Evolutionary conservation across 2,113 vertebrate genomes (phyloP), one percentile per base, ranked within the genome.

Genomic region (Anhinga rufa): DNA sequence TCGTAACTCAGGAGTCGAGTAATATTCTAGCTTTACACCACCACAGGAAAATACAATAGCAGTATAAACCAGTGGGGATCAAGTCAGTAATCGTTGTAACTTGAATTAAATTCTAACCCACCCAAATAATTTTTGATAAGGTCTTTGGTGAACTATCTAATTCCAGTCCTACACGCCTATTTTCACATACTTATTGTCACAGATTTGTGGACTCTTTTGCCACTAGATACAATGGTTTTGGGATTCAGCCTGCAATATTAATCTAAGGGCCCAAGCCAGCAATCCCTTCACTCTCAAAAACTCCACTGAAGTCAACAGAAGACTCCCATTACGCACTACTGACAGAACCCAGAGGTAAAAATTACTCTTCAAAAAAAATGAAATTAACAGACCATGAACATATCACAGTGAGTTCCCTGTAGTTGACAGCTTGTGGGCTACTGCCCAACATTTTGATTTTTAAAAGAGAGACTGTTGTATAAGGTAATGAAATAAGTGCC

Each of bases 331-430:
- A 92, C 11, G 4, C 78, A 77, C 42, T 24, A 69, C 91, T 95
- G 88, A 95, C 92, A 91, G 74, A 95, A 86, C 75, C 78, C 89
- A 96, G 91, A 91, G 82, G 92, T 75, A 83, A 78, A 84, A 96
- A 82, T 29, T 36, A 84, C 85, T 90, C 82, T 92, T 79, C 88
- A 68, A 84, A 92, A 85, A 90, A 65, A 46, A 51, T 48, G 6
- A 87, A 86, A 92, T 10, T 42, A 92, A 31, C 76, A 87, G 71
- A 93, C 75, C 60, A 31, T 38, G 77, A 93, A 91, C 85, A 54
- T 65, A 92, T 84, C 82, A 84, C 58, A 42, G 8, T 14, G 38
- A 95, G 64, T 64, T 88, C 71, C 71, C 60, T 18, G 15, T 13
- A 65, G 70, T 1, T 92, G 93, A 97, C 96, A 90, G 80, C 14